Evolutionary conservation across 2,113 vertebrate genomes (phyloP), one percentile per base, ranked within the genome.

Genomic region (Syngnathus typhle): DNA sequence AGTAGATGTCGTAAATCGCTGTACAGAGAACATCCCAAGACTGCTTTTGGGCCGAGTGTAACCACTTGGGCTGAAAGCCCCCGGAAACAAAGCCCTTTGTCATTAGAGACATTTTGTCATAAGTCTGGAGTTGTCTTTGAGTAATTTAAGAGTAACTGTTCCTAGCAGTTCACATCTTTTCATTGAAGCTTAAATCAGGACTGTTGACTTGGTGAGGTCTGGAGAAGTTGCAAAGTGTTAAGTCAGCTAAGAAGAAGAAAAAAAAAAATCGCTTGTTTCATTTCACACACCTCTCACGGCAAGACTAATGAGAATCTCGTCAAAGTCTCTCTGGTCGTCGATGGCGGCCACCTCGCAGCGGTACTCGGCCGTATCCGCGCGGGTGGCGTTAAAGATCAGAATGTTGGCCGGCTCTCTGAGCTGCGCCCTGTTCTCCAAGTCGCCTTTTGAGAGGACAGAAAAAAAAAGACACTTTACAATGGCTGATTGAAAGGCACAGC

Each of bases 291-390:
- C 96, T 93, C 94, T 94, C 12, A 98, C 95, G 10, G 92, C 93
- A 16, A 98, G 91, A 76, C 93, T 93, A 80, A 99, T 95, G n/a
- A 93, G 92, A 23, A 98, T 95, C 87, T 98, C 96, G 15, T 95
- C 96, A 60, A 96, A 94, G 79, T 92, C 93, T 71, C 94, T 95
- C 19, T 90, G 90, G 79, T 99, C 96, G 0, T 92, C 88, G 49
- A 93, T 92, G 3, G 96, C 96, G 0, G 93, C 94, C 73, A 99
- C 96, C 76, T 99, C 96, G 18, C 96, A 99, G 85, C 96, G 94
- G 73, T 99, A 99, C 15, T 92, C 87, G 23, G 95, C 96, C 0
- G 93, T 95, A 87, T 99, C 96, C 56, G 86, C 91, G 18, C 96
- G 90, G 15, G 93, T 96, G 70, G 93, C 78, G 36, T 99, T 98